A percentile compares a stretch with the other conserved stretches of the same genome.
These are phyloP conservation scores for Brachionus sp. DNA, from an alignment of 1,140 invertebrate species.

Conservation along the genomic window DNA sequence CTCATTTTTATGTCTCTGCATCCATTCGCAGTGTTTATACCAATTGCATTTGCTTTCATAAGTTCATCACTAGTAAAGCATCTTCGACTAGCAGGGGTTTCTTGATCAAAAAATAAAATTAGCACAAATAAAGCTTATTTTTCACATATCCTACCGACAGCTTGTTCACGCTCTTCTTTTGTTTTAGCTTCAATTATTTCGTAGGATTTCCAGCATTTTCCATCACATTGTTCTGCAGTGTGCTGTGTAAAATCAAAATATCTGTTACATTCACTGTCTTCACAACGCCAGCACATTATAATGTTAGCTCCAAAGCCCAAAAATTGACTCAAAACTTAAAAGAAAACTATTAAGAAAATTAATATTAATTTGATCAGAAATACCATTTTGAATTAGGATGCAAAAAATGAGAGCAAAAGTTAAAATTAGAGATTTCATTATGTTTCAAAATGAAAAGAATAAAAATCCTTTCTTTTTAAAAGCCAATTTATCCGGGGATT, in stretches of 20 bases:
- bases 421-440: constrained; percentile 18
- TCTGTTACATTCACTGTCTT: constrained; percentile 25
- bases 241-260: constrained; percentile 46
- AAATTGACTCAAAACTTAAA: constrained; percentile 18
- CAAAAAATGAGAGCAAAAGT: not conserved
- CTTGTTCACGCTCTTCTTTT: constrained; percentile 41
- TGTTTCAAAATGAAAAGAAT: not conserved
- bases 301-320: constrained; percentile 35
- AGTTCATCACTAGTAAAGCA: constrained; percentile 46
- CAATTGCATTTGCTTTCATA: constrained; percentile 43
- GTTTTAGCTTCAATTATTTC: constrained; percentile 42
- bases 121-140: not conserved
- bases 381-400: not conserved
- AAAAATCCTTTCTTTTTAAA: not conserved
- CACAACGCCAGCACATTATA: constrained; percentile 43
- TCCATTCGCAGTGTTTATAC: constrained; percentile 43
- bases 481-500: not conserved
- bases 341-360: not conserved
- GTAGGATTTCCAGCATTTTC: constrained; percentile 46
- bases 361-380: not conserved
- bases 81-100: constrained; percentile 37
- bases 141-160: not conserved
- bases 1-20: constrained; percentile 46
- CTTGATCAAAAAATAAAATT: not conserved
- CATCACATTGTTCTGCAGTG: constrained; percentile 42